phyloP scores from a whole-genome alignment of 2,113 vertebrate genomes.

The Condylura cristata region DNA sequence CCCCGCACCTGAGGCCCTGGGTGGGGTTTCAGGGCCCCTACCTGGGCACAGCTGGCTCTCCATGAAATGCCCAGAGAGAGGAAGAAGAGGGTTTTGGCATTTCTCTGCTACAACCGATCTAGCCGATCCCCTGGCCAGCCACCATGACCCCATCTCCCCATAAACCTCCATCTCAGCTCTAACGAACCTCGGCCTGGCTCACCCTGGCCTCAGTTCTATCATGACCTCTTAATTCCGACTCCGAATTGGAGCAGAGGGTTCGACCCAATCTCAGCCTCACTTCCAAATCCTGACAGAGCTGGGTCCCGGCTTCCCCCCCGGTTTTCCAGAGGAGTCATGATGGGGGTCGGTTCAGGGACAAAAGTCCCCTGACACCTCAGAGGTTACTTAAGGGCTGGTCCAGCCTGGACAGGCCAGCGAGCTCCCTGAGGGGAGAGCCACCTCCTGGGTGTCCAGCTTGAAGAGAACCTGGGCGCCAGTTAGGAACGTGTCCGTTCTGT shows the following conservation, averaged over 20 bases:
- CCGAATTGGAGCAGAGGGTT: too few relatives aligned
- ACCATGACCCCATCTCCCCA: neutral
- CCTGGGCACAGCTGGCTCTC: neutral
- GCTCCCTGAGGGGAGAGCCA: neutral
- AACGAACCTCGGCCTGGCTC: rapidly evolving
- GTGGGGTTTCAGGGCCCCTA: neutral
- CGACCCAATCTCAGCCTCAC: neutral
- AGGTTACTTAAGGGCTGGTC: neutral
- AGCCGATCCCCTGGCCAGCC: neutral
- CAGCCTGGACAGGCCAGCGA: neutral
- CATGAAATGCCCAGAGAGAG: rapidly evolving
- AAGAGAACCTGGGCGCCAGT: neutral
- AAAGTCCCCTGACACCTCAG: neutral
- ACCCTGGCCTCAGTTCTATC: neutral
- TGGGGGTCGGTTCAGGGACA: neutral
- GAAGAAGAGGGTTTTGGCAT: neutral
- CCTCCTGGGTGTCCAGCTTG: neutral
- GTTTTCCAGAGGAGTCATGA: neutral
- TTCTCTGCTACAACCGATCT: neutral
- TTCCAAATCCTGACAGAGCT: neutral
- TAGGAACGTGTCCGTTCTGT: neutral
- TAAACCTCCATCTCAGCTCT: neutral
- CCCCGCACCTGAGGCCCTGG: neutral
- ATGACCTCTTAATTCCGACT: neutral
- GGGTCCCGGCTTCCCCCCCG: neutral